Evolutionary conservation across 2,888 invertebrate genomes (phyloP), one percentile per base, ranked within the genome.

Genomic region (Pseudanteris insignis): DNA sequence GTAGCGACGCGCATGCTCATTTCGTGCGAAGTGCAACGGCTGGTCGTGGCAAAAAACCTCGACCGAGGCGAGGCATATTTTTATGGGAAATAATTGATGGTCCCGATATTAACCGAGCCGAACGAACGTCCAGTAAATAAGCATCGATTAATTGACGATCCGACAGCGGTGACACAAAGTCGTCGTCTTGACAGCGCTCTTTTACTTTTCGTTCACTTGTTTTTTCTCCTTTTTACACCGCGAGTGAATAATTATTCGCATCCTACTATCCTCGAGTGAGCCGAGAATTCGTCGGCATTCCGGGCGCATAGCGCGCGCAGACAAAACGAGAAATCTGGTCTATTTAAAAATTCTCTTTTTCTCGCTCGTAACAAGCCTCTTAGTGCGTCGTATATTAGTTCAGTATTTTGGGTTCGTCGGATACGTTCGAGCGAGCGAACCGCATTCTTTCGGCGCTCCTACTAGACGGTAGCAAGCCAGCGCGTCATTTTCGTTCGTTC

Each of bases 331-430:
- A 40, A 43, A 46, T 34, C 55, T 34, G 46, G 63, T 67, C 66
- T 65, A 67, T 65, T 67, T 67, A 59, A 63, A 59, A 57, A 55
- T 55, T 48, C 47, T 58, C 50, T 53, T 51, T 59, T 66, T 58
- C 50, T 59, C 54, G 48, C 26, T 55, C 55, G 66, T 67, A 69
- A 69, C 68, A 67, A 64, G 66, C 59, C 64, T 67, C 64, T 67
- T 54, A 64, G 55, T 54, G 67, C 61, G 54, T 64, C 67, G 65
- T 68, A 68, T 66, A 67, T 70, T 70, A 68, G 63, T 59, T 48
- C 51, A 61, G 67, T 69, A 69, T 69, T 68, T 69, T 68, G 65
- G 64, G 67, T 64, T 55, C 61, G 50, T 51, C 64, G 37, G 51
- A 59, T 43, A 38, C 26, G 48, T 47, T 63, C 41, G 54, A 66